A percentile compares a stretch with the other conserved stretches of the same genome.
Evolutionary conservation across 2,888 invertebrate genomes (phyloP).

Genomic region (Acronicta psi): DNA sequence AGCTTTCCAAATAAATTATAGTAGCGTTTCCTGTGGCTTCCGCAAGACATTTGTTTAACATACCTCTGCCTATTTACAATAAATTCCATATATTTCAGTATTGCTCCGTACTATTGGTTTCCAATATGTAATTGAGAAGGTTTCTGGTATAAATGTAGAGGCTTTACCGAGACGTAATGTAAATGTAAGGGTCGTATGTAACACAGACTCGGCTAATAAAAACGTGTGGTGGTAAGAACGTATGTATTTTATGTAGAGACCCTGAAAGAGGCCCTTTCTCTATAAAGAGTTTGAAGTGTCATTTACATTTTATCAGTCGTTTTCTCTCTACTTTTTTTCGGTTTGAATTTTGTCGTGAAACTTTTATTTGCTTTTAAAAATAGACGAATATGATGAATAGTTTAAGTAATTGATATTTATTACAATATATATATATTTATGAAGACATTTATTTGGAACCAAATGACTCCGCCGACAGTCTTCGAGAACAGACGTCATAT

Average conservation of each 20-base stretch:
- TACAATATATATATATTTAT: no score
- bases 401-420: no score
- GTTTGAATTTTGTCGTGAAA: no score
- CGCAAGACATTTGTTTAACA: slow-evolving; percentile 34
- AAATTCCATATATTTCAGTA: slow-evolving; percentile 46
- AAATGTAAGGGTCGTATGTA: slow-evolving; percentile 45
- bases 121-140: slow-evolving; percentile 52
- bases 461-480: no score
- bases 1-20: slow-evolving; percentile 22
- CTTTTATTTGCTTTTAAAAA: no score
- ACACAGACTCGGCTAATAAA: slow-evolving; percentile 39
- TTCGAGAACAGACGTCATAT: no score
- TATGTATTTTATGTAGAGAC: slow-evolving; percentile 38
- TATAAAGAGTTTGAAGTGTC: background rate
- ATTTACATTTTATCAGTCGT: no score
- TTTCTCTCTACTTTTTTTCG: no score
- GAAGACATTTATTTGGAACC: no score
- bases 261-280: slow-evolving; percentile 7
- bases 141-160: slow-evolving; percentile 40
- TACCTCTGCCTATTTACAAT: slow-evolving; percentile 50
- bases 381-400: no score
- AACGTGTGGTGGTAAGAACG: slow-evolving; percentile 35
- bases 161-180: slow-evolving; percentile 34
- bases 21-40: slow-evolving; percentile 27
- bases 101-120: slow-evolving; percentile 32